phyloP scores from a whole-genome alignment of 2,888 invertebrate genomes.

The Melolontha melolontha region DNA sequence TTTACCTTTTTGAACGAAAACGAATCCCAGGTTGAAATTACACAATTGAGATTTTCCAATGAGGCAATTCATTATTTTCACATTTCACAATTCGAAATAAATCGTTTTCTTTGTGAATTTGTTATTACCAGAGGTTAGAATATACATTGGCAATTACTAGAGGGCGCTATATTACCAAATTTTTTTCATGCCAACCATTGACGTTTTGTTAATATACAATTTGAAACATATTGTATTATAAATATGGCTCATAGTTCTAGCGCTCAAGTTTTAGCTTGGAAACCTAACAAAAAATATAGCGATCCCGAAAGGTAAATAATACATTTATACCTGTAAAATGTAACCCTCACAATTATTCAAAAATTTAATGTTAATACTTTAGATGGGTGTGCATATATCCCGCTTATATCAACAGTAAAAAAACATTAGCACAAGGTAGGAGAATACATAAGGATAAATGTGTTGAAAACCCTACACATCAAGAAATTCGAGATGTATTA shows the following conservation, averaged over 20 bases:
- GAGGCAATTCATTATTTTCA: too few relatives aligned
- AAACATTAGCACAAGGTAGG: slow-evolving; percentile 90
- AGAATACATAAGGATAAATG: slow-evolving; percentile 85
- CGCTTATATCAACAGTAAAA: slow-evolving; percentile 94
- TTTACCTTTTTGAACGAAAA: too few relatives aligned
- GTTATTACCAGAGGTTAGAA: too few relatives aligned
- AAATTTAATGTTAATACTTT: slow-evolving; percentile 53
- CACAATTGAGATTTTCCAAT: too few relatives aligned
- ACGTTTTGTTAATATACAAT: too few relatives aligned
- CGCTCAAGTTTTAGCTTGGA: slow-evolving; percentile 72
- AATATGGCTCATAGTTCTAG: slow-evolving; percentile 58
- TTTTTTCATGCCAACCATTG: too few relatives aligned
- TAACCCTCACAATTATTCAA: neutral
- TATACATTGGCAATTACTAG: too few relatives aligned
- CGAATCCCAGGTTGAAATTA: too few relatives aligned
- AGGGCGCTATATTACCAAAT: too few relatives aligned
- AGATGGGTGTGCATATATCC: slow-evolving; percentile 98
- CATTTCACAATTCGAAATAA: too few relatives aligned
- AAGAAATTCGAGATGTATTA: slow-evolving; percentile 95
- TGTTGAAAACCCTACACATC: slow-evolving; percentile 94
- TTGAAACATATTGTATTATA: slow-evolving; percentile 2
- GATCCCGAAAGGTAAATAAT: slow-evolving; percentile 77
- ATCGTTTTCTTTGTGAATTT: too few relatives aligned
- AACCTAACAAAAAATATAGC: slow-evolving; percentile 82
- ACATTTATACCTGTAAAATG: neutral